Evolutionary conservation across 2,113 vertebrate genomes (phyloP), one percentile per base, ranked within the genome.

Genomic region (Xyliphius kryptos): DNA sequence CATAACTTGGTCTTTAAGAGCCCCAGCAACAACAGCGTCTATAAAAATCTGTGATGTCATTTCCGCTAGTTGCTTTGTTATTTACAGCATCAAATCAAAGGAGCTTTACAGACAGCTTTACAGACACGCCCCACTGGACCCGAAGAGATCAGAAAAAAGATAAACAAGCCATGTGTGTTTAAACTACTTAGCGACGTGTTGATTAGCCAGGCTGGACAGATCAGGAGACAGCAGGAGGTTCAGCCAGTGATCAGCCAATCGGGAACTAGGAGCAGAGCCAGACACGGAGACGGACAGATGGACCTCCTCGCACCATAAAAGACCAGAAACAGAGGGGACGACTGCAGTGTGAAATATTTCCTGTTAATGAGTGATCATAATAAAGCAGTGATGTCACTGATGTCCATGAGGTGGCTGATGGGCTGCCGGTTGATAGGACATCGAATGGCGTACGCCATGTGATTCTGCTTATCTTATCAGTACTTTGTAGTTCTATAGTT

Each of bases 181-280:
- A n/a, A n/a, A n/a, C 11, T 43, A 43, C 9, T 13, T 13, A 85
- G 76, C 68, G 80, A 82, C 81, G 70, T 68, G 66, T 76, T 80
- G 81, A 87, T 85, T 85, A 85, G 67, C 46, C 64, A 46, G 60
- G 67, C 68, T 9, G 44, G 43, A 43, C 66, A 58, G 74, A 75
- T 67, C 58, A 74, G 65, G 77, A 63, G 78, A 81, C 78, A 82
- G n/a, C n/a, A 79, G 79, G 78, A 73, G 65, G 69, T 69, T 80
- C 71, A 67, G 67, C 67, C 61, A 78, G 84, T 79, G 80, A 87
- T 85, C 81, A 85, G 79, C 82, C 82, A 85, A 80, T 80, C 72
- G 80, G 74, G 72, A 71, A 74, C 68, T 56, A 67, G 79, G 77
- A 79, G 62, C 64, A 41, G 66, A 52, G 77, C 81, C 81, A 85